Evolutionary conservation across 2,113 vertebrate species (phyloP), one percentile per base, ranked within the genome.

Genomic region (Tricholaema leucomelas): DNA sequence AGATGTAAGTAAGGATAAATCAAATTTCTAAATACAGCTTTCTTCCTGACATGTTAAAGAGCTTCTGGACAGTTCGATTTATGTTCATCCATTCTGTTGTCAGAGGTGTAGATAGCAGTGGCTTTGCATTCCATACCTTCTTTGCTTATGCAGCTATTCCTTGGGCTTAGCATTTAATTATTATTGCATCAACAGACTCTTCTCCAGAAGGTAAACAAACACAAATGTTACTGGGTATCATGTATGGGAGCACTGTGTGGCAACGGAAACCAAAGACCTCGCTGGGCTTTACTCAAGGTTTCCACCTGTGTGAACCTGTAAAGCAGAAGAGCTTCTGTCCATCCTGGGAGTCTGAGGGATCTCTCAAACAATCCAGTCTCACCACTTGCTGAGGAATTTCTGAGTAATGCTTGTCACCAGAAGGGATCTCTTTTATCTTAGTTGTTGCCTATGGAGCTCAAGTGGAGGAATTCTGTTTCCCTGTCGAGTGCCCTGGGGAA

Each of bases 371-470:
- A 19, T 56, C 71, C 79, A 7, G 82, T 87, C 75, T 89, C 72
- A 42, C 85, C 2, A 1, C 85, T 82, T 38, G 33, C 67, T 70
- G 6, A 83, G 91, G 87, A 87, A 91, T 91, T 92, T 35, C 75
- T 91, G 85, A 94, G 87, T 76, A 92, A 56, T 55, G 31, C 55
- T 79, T 82, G 78, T 81, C 87, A 91, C 87, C 85, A 63, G 87
- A 78, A 87, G 79, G 70, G 87, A 83, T 90, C 91, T 89, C 84
- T 93, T 87, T 95, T 93, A 82, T 92, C 93, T 95, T 0, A 0
- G 21, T 82, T 80, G 65, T 92, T 91, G 76, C 73, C 65, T 7
- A 2, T 44, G 65, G 46, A 80, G 65, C 66, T 85, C 3, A 0
- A 0, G 35, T 70, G 80, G 28, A 81, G 46, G 58, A 69, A 31